These are phyloP conservation scores for Drosophila nikananu DNA, from an alignment of 1,140 invertebrate species.

Conservation along the genomic window DNA sequence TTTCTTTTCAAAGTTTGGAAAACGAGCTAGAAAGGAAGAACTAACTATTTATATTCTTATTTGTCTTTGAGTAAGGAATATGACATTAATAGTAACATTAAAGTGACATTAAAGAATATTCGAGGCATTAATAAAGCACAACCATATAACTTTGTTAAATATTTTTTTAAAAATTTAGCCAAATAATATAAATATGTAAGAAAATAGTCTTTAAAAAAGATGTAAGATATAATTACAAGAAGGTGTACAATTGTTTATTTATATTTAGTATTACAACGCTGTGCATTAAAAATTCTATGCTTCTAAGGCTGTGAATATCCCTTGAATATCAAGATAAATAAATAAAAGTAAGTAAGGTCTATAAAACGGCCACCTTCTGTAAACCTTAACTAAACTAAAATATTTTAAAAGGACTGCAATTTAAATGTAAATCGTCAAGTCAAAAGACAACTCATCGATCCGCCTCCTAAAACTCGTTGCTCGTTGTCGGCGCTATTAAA, in stretches of 20 bases:
- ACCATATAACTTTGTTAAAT: background rate
- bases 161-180: background rate
- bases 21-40: no score
- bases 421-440: no score
- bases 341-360: background rate
- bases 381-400: background rate
- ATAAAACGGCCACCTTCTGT: no score
- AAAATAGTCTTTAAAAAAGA: no score
- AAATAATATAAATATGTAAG: background rate
- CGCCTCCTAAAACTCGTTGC: constrained; percentile 18
- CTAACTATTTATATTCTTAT: background rate
- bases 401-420: background rate
- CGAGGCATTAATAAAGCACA: background rate
- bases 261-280: background rate
- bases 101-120: no score
- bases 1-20: background rate
- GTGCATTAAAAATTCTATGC: background rate
- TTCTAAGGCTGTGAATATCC: no score
- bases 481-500: constrained; percentile 53
- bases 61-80: no score
- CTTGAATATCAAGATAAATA: background rate
- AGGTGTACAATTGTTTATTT: background rate
- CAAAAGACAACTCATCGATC: constrained; percentile 7
- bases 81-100: background rate
- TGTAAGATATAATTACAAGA: no score